A percentile compares a stretch with the other conserved stretches of the same genome.
phyloP scores from a whole-genome alignment of 2,113 vertebrate genomes.

The Gobio gobio region DNA sequence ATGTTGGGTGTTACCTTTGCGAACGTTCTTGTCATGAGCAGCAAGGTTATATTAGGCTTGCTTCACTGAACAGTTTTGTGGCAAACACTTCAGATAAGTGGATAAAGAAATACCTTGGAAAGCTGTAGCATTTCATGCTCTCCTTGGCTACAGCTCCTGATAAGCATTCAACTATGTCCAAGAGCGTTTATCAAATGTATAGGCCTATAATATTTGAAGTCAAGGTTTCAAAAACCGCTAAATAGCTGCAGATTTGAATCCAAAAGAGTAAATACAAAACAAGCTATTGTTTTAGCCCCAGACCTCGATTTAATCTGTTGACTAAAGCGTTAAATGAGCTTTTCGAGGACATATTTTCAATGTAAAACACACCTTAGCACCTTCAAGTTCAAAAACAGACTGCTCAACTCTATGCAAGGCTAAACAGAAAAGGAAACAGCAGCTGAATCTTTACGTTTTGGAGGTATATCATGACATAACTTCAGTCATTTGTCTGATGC shows the following conservation, averaged over 20 bases:
- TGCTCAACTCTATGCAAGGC: neutral
- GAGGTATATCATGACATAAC: neutral
- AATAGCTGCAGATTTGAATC: conserved; percentile 21
- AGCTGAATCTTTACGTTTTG: neutral
- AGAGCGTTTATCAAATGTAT: conserved; percentile 9
- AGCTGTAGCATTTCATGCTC: neutral
- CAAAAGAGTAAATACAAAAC: conserved; percentile 28
- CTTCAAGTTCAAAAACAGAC: neutral
- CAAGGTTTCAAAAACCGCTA: neutral
- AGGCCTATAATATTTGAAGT: conserved; percentile 24
- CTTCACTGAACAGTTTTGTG: conserved; percentile 59
- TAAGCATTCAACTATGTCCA: conserved; percentile 22
- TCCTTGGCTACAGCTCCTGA: neutral
- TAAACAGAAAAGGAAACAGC: neutral
- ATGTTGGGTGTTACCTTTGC: conserved; percentile 59
- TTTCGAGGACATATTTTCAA: neutral
- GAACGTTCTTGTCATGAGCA: conserved; percentile 55
- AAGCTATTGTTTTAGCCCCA: conserved; percentile 3
- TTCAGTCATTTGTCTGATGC: neutral
- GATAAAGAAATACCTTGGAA: conserved; percentile 2
- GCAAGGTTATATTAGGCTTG: conserved; percentile 55
- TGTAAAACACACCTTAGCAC: neutral
- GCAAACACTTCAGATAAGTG: conserved; percentile 11
- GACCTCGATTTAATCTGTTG: neutral
- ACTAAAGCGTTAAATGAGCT: neutral